Percentiles rank a stretch among this genome's conserved stretches.
phyloP scores from a whole-genome alignment of 2,113 vertebrate species.

The Crotalus tigris region DNA sequence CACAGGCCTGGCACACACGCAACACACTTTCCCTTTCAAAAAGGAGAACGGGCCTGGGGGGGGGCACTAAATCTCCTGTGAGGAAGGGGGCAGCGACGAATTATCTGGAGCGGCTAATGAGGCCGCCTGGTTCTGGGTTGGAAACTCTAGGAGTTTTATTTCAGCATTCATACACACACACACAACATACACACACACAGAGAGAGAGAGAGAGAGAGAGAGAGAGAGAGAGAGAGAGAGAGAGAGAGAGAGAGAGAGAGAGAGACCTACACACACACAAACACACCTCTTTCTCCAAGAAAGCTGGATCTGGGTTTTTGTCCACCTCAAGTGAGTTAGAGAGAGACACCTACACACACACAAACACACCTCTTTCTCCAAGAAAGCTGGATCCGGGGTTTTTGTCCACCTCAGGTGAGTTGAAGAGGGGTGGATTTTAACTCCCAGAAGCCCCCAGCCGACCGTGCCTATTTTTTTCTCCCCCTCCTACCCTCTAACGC shows the following conservation, averaged over 20 bases:
- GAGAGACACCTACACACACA: no score
- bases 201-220: no score
- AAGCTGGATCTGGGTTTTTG: background rate
- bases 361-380: no score
- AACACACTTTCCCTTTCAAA: background rate
- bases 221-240: no score
- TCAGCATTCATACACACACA: background rate
- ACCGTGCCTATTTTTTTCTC: background rate
- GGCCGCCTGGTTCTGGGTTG: background rate
- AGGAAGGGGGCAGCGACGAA: background rate
- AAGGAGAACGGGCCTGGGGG: background rate
- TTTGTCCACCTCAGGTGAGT: background rate
- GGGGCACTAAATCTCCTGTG: background rate
- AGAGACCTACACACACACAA: no score
- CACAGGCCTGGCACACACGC: no score
- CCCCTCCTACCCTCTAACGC: background rate
- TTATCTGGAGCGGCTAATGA: constrained; percentile 14
- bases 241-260: no score
- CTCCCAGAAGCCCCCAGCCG: background rate
- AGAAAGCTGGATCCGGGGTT: background rate
- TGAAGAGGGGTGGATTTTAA: no score
- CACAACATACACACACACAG: no score
- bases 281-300: background rate
- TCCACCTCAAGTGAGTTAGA: background rate
- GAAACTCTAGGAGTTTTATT: background rate